These are phyloP conservation scores for Tetrapedia diversipes DNA, from an alignment of 2,888 invertebrate genomes.

Conservation along the genomic window DNA sequence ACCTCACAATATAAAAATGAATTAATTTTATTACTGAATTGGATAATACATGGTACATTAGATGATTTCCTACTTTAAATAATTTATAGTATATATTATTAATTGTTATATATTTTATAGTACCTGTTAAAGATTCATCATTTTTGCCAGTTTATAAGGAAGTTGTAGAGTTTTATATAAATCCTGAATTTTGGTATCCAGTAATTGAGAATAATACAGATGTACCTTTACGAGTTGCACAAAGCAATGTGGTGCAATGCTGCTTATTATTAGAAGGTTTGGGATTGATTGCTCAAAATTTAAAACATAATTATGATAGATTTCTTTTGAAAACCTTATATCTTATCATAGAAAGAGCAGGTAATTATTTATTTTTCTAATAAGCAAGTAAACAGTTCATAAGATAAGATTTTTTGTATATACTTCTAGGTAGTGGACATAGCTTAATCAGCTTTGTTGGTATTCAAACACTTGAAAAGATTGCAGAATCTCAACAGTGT, in stretches of 20 bases:
- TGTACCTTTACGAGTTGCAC: conserved; percentile 82
- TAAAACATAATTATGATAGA: conserved; percentile 84
- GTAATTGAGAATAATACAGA: conserved; percentile 72
- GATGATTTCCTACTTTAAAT: conserved; percentile 73
- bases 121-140: conserved; percentile 60
- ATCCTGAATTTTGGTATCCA: conserved; percentile 76
- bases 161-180: conserved; percentile 75
- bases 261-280: conserved; percentile 89
- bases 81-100: conserved; percentile 69
- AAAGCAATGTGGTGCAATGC: conserved; percentile 87
- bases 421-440: conserved; percentile 86
- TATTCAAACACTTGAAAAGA: conserved; percentile 84
- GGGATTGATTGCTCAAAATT: conserved; percentile 85
- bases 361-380: conserved; percentile 79
- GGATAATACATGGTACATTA: conserved; percentile 83
- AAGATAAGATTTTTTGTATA: not conserved
- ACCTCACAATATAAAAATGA: conserved; percentile 85
- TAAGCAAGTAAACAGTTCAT: not conserved
- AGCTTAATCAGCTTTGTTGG: conserved; percentile 87
- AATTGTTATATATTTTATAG: conserved; percentile 57
- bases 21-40: conserved; percentile 86
- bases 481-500: conserved; percentile 86
- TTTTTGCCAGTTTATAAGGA: conserved; percentile 70
- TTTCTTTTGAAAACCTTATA: conserved; percentile 88
- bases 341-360: conserved; percentile 88